A percentile compares a stretch with the other conserved stretches of the same genome.
Conservation (phyloP, 2,797 vertebrate species). For the Labroides dimidiatus region DNA sequence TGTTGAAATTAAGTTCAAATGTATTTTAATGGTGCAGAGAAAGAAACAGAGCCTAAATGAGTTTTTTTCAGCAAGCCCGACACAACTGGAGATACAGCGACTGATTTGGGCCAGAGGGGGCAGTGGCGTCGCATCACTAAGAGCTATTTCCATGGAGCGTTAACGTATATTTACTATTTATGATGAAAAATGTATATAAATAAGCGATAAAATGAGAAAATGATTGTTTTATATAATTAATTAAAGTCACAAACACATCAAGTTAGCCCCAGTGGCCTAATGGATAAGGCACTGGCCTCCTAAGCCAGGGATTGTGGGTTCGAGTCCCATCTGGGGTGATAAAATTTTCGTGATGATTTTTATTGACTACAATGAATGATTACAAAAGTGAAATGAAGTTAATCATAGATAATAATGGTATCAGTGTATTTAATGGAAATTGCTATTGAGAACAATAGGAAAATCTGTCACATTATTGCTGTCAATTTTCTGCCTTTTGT, state of each 20-base stretch:
- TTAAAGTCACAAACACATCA: accelerated
- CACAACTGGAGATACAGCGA: not conserved
- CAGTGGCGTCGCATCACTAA: not conserved
- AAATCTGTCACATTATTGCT: no score
- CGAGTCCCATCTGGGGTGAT: constrained; percentile 76
- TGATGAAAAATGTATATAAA: no score
- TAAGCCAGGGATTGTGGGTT: constrained; percentile 83
- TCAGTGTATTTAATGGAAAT: no score
- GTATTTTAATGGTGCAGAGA: no score
- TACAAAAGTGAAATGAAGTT: no score
- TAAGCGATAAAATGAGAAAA: not conserved
- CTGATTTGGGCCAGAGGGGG: not conserved
- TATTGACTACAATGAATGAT: no score
- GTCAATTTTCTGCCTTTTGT: no score
- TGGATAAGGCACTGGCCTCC: constrained; percentile 81
- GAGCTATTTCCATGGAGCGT: not conserved
- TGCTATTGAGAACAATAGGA: no score
- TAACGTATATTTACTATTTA: not conserved
- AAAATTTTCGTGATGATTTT: not conserved
- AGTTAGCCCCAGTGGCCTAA: constrained; percentile 71
- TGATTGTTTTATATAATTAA: not conserved
- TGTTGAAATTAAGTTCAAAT: no score
- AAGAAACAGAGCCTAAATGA: no score
- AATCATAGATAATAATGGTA: no score
- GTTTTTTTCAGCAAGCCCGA: no score